A percentile compares a stretch with the other conserved stretches of the same genome.
These are phyloP conservation scores for Clistopyga incitator DNA, from an alignment of 2,888 invertebrate species.

Conservation along the genomic window DNA sequence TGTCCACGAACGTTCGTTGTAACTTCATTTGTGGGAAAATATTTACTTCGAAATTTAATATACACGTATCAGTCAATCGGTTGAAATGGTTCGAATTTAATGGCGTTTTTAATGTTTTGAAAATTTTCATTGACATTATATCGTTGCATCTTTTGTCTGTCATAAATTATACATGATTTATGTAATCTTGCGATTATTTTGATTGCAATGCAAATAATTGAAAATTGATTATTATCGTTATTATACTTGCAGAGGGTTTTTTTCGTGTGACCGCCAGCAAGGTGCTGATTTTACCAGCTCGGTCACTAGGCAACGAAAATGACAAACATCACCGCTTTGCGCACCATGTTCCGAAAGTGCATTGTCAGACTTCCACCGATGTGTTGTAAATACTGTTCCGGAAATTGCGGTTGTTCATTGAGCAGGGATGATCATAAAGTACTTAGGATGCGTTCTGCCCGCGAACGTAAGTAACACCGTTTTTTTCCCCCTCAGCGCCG, in stretches of 20 bases:
- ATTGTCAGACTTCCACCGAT: constrained; percentile 44
- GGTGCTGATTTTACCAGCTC: neutral
- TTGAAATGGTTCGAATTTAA: too few relatives aligned
- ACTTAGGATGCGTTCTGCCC: constrained; percentile 90
- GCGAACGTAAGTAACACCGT: constrained; percentile 87
- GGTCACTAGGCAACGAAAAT: constrained; percentile 58
- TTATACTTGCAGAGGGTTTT: neutral
- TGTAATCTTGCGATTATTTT: too few relatives aligned
- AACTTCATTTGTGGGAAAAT: too few relatives aligned
- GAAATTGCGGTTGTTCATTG: neutral
- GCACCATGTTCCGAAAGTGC: constrained; percentile 19
- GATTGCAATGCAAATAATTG: too few relatives aligned
- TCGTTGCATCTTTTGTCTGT: too few relatives aligned
- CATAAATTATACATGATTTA: too few relatives aligned
- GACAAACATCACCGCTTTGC: constrained; percentile 44
- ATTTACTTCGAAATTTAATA: too few relatives aligned
- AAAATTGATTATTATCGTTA: neutral
- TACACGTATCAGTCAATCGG: too few relatives aligned
- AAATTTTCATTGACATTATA: too few relatives aligned
- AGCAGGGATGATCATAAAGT: constrained; percentile 91
- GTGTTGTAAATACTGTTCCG: constrained; percentile 14
- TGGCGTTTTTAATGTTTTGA: too few relatives aligned
- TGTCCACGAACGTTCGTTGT: too few relatives aligned
- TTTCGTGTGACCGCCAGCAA: too few relatives aligned
- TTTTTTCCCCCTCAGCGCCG: neutral